Evolutionary conservation across 1,140 invertebrate genomes (phyloP).

Genomic region (Saccostrea cuccullata): DNA sequence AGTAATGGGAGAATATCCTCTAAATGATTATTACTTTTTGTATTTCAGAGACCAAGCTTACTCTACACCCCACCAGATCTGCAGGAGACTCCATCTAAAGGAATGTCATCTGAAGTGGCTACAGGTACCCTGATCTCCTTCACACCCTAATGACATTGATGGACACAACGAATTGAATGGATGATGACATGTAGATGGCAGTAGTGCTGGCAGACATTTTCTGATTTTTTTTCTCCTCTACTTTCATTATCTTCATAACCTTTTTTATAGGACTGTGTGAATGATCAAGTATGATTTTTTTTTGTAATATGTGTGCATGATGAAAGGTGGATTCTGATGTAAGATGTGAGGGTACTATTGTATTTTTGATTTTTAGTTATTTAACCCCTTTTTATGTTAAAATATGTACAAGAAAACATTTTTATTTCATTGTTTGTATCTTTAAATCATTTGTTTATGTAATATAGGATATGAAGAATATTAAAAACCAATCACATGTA

Average conservation of each 20-base stretch:
- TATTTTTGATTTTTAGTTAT: background rate
- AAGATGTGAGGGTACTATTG: background rate
- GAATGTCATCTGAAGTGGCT: background rate
- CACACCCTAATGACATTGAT: background rate
- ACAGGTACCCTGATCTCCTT: background rate
- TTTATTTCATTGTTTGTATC: background rate
- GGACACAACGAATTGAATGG: background rate
- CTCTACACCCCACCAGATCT: background rate
- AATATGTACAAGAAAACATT: background rate
- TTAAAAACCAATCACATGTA: too few species aligned
- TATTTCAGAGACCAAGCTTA: slow-evolving; percentile 15
- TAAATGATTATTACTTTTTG: too few species aligned
- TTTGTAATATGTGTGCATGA: background rate
- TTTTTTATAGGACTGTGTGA: background rate
- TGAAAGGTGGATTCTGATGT: background rate
- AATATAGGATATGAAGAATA: background rate
- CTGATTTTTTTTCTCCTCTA: background rate
- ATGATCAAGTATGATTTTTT: background rate
- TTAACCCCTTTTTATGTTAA: background rate
- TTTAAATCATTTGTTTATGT: background rate
- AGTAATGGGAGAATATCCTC: too few species aligned
- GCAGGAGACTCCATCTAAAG: background rate
- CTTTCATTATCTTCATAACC: background rate
- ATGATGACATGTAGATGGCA: background rate
- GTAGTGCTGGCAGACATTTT: background rate